A percentile compares a stretch with the other conserved stretches of the same genome.
phyloP scores from a whole-genome alignment of 2,113 vertebrate genomes.

The Aptenodytes patagonicus region DNA sequence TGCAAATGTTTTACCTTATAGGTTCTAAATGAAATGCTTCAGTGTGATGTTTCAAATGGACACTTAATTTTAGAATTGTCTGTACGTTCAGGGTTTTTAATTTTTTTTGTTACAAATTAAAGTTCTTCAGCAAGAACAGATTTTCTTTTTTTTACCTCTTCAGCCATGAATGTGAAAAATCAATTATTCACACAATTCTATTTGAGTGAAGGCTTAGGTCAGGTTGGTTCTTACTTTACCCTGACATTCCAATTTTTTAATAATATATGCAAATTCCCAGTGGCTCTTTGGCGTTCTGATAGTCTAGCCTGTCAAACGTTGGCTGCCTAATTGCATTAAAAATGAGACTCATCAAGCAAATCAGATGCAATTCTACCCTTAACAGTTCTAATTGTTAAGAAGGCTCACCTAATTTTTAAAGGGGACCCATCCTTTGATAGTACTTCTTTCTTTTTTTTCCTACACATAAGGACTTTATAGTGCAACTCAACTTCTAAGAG shows the following conservation, averaged over 20 bases:
- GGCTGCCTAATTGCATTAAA: conserved; percentile 56
- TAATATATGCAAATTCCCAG: conserved; percentile 62
- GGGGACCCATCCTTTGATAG: not conserved
- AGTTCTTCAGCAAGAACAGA: no score
- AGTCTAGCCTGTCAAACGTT: conserved; percentile 51
- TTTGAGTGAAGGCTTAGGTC: conserved; percentile 44
- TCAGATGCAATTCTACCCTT: not conserved
- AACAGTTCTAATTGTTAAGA: conserved; percentile 12
- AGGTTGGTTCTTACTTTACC: conserved; percentile 22
- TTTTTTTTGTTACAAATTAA: not conserved
- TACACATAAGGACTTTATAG: not conserved
- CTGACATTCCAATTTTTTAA: conserved; percentile 53
- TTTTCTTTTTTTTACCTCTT: not conserved
- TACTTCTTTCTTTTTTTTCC: not conserved
- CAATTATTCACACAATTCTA: conserved; percentile 45
- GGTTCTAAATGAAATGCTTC: not conserved
- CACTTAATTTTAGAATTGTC: not conserved
- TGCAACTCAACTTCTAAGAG: not conserved
- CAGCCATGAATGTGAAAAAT: conserved; percentile 17
- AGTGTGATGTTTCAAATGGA: not conserved
- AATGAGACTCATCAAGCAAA: conserved; percentile 49
- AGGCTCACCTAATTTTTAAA: not conserved
- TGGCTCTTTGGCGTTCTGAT: conserved; percentile 40
- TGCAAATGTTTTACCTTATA: not conserved
- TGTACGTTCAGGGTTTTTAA: not conserved